These are phyloP conservation scores for Ramazzottius varieornatus DNA, from an alignment of 2,888 invertebrate genomes.

Conservation along the genomic window DNA sequence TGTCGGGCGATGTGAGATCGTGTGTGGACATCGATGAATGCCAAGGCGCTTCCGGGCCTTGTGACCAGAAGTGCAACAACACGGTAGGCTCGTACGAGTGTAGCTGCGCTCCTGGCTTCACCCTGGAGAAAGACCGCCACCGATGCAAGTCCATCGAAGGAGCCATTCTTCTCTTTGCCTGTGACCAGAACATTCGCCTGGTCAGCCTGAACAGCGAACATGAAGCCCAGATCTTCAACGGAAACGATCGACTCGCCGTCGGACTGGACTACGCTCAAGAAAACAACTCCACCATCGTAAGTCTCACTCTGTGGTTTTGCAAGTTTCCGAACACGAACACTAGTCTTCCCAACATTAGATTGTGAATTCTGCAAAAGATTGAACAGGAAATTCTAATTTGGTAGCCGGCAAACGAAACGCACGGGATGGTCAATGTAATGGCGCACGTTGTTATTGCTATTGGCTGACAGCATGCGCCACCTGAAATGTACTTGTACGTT, in stretches of 20 bases:
- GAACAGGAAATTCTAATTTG: too few relatives aligned
- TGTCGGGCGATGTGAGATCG: constrained; percentile 8
- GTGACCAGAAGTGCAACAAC: constrained; percentile 9
- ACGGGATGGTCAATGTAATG: too few relatives aligned
- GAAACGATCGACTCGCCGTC: too few relatives aligned
- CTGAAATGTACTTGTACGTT: too few relatives aligned
- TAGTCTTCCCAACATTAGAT: too few relatives aligned
- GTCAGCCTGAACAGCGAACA: neutral
- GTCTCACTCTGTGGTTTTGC: too few relatives aligned
- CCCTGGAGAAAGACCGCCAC: constrained; percentile 10
- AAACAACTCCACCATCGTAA: neutral
- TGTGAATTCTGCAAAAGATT: too few relatives aligned
- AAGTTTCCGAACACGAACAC: too few relatives aligned
- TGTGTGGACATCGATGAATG: constrained; percentile 12
- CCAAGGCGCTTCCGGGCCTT: constrained; percentile 7
- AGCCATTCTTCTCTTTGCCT: neutral
- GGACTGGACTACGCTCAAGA: neutral
- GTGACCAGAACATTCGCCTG: neutral
- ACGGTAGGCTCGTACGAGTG: constrained; percentile 9
- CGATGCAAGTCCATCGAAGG: constrained; percentile 7
- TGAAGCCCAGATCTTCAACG: too few relatives aligned
- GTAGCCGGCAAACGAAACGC: too few relatives aligned
- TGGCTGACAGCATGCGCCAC: too few relatives aligned
- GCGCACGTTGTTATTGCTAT: too few relatives aligned
- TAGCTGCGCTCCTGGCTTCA: constrained; percentile 12